phyloP scores from a whole-genome alignment of 2,797 vertebrate genomes.

The Sylvia borin region DNA sequence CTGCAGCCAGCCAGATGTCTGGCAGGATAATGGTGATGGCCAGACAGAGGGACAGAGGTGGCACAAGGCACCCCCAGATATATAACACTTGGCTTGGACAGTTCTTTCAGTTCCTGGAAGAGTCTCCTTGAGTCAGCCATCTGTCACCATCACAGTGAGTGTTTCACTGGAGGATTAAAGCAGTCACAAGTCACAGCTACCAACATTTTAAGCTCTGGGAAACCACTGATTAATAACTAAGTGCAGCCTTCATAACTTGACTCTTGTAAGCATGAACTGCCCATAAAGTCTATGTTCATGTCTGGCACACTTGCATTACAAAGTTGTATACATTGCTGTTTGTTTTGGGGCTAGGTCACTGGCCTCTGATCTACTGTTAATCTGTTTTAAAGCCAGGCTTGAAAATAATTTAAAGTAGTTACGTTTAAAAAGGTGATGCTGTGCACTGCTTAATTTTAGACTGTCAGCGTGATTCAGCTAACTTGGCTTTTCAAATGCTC shows the following conservation, averaged over 20 bases:
- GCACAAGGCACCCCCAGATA: not conserved
- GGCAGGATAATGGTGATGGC: not conserved
- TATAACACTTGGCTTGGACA: not conserved
- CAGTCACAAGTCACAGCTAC: not conserved
- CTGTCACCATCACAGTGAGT: not conserved
- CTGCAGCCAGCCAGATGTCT: not conserved
- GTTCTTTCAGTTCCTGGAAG: not conserved
- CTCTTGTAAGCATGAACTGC: not conserved
- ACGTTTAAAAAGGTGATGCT: not conserved
- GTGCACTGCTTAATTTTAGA: conserved; percentile 30
- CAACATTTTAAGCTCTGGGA: not conserved
- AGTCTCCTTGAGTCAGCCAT: not conserved
- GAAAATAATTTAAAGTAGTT: conserved; percentile 26
- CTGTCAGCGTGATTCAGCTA: conserved; percentile 36
- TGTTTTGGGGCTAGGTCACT: not conserved
- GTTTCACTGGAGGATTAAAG: not conserved
- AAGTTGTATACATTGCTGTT: not conserved
- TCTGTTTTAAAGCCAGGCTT: conserved; percentile 7
- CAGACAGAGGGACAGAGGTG: not conserved
- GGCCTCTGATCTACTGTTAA: conserved; percentile 38
- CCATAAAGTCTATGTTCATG: not conserved
- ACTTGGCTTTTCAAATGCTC: not conserved
- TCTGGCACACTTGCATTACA: conserved; percentile 24
- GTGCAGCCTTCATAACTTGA: not conserved
- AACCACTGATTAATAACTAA: not conserved